These are phyloP conservation scores for Meleagris gallopavo DNA, from an alignment of 2,113 vertebrate species.

Conservation along the genomic window DNA sequence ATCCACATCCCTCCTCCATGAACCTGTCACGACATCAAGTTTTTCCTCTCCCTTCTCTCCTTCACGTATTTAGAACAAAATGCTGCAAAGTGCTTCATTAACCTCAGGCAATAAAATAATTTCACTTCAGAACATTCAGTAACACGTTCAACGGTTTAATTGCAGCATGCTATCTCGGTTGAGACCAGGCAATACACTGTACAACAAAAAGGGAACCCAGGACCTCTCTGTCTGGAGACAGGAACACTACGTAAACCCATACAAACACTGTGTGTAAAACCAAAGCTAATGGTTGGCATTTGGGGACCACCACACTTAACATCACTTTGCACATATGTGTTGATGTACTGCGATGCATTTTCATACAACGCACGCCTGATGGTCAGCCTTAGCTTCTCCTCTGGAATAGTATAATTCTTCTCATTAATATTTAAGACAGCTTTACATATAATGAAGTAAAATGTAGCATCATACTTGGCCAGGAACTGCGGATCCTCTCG, in stretches of 20 bases:
- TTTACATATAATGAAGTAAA: not conserved
- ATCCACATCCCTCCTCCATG: not conserved
- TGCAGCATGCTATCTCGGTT: not conserved
- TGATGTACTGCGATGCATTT: not conserved
- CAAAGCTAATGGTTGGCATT: not conserved
- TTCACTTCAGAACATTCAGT: not conserved
- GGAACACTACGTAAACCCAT: not conserved
- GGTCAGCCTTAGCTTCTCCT: not conserved
- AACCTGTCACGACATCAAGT: not conserved
- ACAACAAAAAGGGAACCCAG: not conserved
- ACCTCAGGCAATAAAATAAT: not conserved
- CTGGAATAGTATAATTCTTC: accelerated
- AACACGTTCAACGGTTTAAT: not conserved
- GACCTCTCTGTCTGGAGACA: not conserved
- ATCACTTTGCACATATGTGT: not conserved
- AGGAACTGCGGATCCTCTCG: not conserved
- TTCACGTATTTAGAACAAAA: not conserved
- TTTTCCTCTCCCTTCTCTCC: not conserved
- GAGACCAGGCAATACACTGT: not conserved
- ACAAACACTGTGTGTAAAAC: not conserved
- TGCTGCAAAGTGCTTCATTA: not conserved
- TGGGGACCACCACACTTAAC: not conserved
- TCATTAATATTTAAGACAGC: not conserved
- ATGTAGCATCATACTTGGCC: not conserved
- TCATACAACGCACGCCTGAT: not conserved